These are phyloP conservation scores for Folsomia manolachei DNA, from an alignment of 2,888 invertebrate species.

Conservation along the genomic window DNA sequence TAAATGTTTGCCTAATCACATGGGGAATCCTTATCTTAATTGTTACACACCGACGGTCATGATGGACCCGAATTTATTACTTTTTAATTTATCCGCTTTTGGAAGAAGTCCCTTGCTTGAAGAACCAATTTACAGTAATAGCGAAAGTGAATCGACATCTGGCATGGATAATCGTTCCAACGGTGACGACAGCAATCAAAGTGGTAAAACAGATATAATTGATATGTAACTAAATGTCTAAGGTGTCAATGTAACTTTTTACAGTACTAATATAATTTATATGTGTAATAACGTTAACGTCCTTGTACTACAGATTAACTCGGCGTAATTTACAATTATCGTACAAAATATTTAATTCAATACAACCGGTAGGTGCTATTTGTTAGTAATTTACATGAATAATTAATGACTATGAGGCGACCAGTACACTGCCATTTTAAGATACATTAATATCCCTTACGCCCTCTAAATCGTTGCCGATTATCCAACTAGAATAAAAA, in stretches of 20 bases:
- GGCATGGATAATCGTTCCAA: not conserved
- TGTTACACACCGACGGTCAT: slow-evolving; percentile 23
- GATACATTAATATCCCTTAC: slow-evolving; percentile 37
- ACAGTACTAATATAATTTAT: too few relatives aligned
- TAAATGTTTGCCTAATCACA: slow-evolving; percentile 25
- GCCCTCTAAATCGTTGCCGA: slow-evolving; percentile 34
- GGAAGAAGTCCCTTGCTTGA: not conserved
- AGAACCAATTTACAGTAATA: not conserved
- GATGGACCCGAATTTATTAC: slow-evolving; percentile 25
- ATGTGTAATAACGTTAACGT: too few relatives aligned
- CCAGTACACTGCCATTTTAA: too few relatives aligned
- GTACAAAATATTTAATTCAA: not conserved
- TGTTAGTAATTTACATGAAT: too few relatives aligned
- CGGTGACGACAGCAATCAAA: not conserved
- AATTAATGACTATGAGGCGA: too few relatives aligned
- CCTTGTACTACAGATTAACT: too few relatives aligned
- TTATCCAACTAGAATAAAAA: slow-evolving; percentile 29
- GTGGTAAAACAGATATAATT: slow-evolving; percentile 1
- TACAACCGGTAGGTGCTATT: too few relatives aligned
- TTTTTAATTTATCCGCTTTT: slow-evolving; percentile 23
- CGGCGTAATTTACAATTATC: too few relatives aligned
- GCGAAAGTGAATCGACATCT: not conserved
- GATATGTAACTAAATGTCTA: slow-evolving; percentile 14
- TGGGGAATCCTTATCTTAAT: slow-evolving; percentile 35
- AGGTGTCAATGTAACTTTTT: too few relatives aligned